A percentile compares a stretch with the other conserved stretches of the same genome.
These are phyloP conservation scores for Arion vulgaris DNA, from an alignment of 1,140 invertebrate species.

Conservation along the genomic window DNA sequence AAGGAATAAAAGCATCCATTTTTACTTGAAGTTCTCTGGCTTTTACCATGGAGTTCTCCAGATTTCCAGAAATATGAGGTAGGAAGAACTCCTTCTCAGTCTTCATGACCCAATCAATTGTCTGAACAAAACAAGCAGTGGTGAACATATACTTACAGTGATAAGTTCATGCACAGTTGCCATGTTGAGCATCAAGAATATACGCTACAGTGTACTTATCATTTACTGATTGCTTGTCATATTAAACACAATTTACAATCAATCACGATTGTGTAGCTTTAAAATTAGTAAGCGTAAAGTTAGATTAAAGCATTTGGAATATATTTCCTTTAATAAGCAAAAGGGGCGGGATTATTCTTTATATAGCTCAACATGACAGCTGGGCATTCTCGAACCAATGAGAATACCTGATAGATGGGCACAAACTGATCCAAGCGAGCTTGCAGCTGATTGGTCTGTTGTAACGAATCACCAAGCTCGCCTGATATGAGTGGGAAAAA, in stretches of 20 bases:
- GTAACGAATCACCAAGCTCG: constrained; percentile 73
- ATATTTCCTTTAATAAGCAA: no score
- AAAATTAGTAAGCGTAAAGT: neutral
- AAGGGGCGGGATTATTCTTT: neutral
- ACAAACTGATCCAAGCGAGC: constrained; percentile 69
- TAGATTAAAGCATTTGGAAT: no score
- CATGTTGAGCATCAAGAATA: constrained; percentile 12
- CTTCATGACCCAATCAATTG: constrained; percentile 69
- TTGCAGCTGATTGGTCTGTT: constrained; percentile 65
- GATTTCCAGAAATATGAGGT: constrained; percentile 67
- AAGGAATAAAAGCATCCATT: constrained; percentile 76
- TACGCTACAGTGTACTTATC: no score
- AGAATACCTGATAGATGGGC: constrained; percentile 68
- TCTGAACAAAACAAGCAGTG: constrained; percentile 51
- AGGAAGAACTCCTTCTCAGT: constrained; percentile 70
- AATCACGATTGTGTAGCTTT: no score
- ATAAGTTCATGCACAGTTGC: neutral
- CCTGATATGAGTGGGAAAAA: constrained; percentile 84
- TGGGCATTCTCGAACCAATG: neutral
- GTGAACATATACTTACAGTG: neutral
- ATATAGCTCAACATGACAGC: constrained; percentile 21
- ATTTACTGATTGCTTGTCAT: neutral
- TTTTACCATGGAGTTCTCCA: constrained; percentile 76
- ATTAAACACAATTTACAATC: no score
- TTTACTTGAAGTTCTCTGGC: constrained; percentile 78